Evolutionary conservation across 2,113 vertebrate genomes (phyloP), one percentile per base, ranked within the genome.

Genomic region (Sciurus niger): DNA sequence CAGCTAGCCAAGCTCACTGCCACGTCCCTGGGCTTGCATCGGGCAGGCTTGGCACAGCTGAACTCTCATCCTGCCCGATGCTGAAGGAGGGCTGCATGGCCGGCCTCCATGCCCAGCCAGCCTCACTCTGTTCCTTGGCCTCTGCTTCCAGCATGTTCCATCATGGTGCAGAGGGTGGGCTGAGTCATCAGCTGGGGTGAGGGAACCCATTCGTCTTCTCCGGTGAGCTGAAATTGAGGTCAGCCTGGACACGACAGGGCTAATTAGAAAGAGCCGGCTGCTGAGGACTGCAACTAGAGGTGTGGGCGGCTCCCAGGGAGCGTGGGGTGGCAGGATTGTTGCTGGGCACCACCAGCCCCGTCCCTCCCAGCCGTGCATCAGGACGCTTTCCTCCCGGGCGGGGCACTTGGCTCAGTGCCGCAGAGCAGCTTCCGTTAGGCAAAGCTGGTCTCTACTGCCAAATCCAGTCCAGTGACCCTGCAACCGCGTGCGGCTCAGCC

Each of bases 161-260:
- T 46, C 46, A 30, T 6, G 65, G 30, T 2, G 2, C 40, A 28
- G 30, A 88, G 72, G 37, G 34, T 28, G 67, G 83, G 48, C 12
- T 14, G 20, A 67, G 74, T 55, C 40, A 68, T 60, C 60, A n/a
- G 43, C 51, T 14, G 32, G 77, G 53, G 77, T 25, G 58, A 34
- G n/a, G n/a, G 22, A 58, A 51, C 3, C 68, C 8, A 34, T 70
- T 89, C 51, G 80, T 78, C 77, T 95, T 95, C 93, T 93, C 86
- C 77, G 87, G 65, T n/a, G 83, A 91, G 80, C 87, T 60, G 84
- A 65, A 91, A 95, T 60, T n/a, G 93, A 95, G 87, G 92, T 90
- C 89, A 94, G 43, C 13, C 51, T 37, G 78, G 83, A 74, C 70
- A 53, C 4, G 0, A 8, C 0, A 16, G 7, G 73, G 79, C 91